Evolutionary conservation across 2,113 vertebrate genomes (phyloP).

Genomic region (Pygoscelis adeliae): DNA sequence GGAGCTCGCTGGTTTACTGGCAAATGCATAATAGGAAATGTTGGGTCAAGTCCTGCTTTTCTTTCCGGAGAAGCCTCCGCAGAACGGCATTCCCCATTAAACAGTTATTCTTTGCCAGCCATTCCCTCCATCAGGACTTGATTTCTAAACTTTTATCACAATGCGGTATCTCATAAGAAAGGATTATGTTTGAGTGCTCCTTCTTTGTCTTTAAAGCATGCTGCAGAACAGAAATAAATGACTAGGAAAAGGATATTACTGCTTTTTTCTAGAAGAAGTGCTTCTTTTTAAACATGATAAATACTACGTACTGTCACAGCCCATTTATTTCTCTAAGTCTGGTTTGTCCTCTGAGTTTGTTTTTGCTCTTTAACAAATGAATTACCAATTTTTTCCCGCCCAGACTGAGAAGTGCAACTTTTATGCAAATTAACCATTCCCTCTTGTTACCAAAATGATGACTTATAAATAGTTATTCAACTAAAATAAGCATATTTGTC

Average conservation of each 20-base stretch:
- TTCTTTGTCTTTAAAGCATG: background rate
- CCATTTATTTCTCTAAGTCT: conserved; percentile 48
- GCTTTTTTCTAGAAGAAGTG: background rate
- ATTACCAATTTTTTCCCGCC: conserved; percentile 18
- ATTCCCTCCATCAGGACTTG: background rate
- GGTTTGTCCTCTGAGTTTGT: conserved; percentile 28
- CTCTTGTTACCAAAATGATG: conserved; percentile 28
- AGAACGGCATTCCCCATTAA: background rate
- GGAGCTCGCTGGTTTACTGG: background rate
- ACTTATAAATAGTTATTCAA: conserved; percentile 40
- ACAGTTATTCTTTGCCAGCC: background rate
- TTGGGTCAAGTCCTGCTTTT: background rate
- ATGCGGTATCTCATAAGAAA: background rate
- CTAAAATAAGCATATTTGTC: conserved; percentile 45
- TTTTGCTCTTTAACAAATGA: conserved; percentile 37
- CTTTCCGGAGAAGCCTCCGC: background rate
- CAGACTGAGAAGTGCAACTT: conserved; percentile 32
- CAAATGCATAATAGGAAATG: background rate
- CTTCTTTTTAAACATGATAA: conserved; percentile 10
- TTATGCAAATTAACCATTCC: conserved; percentile 14
- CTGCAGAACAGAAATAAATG: background rate
- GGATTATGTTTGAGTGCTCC: background rate
- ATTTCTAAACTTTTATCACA: background rate
- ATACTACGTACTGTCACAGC: background rate
- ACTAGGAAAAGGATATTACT: background rate